Evolutionary conservation across 92 coral and sea anemone species (phyloP).

Genomic region (Paramuricea clavata): DNA sequence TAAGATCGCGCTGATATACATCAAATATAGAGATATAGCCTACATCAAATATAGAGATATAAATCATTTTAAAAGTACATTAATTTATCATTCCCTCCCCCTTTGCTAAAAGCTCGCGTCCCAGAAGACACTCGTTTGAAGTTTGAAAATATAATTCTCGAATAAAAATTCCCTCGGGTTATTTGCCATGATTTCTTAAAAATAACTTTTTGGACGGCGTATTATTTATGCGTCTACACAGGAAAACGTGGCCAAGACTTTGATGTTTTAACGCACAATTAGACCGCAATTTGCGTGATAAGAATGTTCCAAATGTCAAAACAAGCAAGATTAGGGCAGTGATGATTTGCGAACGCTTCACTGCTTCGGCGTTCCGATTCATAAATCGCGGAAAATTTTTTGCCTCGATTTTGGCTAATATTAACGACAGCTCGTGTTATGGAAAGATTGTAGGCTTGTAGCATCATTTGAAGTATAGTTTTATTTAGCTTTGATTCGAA

Average conservation of each 20-base stretch:
- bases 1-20: not conserved
- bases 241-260: not conserved
- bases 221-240: not conserved
- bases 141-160: not conserved
- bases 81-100: constrained; percentile 5
- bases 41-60: not conserved
- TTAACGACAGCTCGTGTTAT: not conserved
- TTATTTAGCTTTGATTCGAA: too few species aligned
- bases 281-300: constrained; percentile 15
- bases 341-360: not conserved
- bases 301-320: constrained; percentile 19
- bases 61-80: constrained; percentile 8
- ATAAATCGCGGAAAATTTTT: not conserved
- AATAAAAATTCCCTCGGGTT: not conserved
- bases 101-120: not conserved
- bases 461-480: too few species aligned
- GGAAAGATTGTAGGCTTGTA: too few species aligned
- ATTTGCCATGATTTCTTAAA: not conserved
- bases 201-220: not conserved
- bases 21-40: too few species aligned
- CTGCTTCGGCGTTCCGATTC: not conserved
- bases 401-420: not conserved
- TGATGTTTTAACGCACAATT: not conserved
- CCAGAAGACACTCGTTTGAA: not conserved
- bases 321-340: not conserved